Evolutionary conservation across 2,797 vertebrate species (phyloP).

Genomic region (Acanthurus lineatus): DNA sequence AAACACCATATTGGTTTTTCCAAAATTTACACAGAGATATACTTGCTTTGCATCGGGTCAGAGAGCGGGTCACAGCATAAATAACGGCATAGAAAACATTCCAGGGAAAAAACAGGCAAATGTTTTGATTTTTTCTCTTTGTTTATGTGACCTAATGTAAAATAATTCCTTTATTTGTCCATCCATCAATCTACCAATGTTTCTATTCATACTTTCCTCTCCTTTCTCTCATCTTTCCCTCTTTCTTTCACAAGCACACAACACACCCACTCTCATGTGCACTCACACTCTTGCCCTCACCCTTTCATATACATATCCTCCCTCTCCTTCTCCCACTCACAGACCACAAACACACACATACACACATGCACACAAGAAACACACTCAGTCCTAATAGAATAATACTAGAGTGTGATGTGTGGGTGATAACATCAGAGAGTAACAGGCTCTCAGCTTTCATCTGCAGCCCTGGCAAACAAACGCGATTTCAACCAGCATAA

Average conservation of each 20-base stretch:
- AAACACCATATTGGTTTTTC: constrained; percentile 38
- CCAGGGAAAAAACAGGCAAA: constrained; percentile 28
- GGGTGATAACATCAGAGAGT: constrained; percentile 85
- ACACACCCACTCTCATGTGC: constrained; percentile 63
- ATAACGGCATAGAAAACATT: constrained; percentile 40
- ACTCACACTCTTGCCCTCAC: constrained; percentile 68
- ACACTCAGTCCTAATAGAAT: constrained; percentile 81
- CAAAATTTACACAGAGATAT: constrained; percentile 37
- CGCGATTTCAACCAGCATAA: constrained; percentile 82
- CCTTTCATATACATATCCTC: constrained; percentile 72
- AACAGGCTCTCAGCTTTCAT: constrained; percentile 85
- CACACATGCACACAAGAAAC: constrained; percentile 48
- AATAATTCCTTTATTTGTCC: constrained; percentile 48
- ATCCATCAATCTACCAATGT: constrained; percentile 37
- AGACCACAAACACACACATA: constrained; percentile 23
- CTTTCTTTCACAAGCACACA: constrained; percentile 37
- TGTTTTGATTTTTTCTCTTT: neutral
- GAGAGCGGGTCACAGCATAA: constrained; percentile 35
- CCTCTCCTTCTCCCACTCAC: constrained; percentile 64
- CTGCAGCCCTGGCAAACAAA: constrained; percentile 83
- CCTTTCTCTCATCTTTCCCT: constrained; percentile 27
- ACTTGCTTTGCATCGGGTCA: constrained; percentile 38
- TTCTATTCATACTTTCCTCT: constrained; percentile 44
- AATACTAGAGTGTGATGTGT: constrained; percentile 81
- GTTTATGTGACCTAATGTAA: constrained; percentile 35